Evolutionary conservation across 2,888 invertebrate species (phyloP).

Genomic region (Scaptomyza parva): DNA sequence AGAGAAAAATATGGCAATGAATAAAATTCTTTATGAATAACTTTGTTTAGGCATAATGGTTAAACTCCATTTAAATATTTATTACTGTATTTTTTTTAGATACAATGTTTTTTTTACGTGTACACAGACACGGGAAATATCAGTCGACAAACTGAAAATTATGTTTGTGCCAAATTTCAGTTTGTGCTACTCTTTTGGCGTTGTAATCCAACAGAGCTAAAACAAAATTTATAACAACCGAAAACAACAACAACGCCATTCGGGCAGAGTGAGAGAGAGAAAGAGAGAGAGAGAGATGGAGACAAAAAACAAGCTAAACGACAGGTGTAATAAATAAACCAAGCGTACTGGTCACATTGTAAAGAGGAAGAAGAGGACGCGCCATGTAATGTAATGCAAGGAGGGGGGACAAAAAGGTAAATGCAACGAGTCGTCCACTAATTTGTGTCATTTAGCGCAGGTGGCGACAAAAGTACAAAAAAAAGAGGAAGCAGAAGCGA

Average conservation of each 20-base stretch:
- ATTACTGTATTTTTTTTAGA: too few species aligned
- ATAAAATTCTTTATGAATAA: too few species aligned
- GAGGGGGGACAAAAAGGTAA: constrained; percentile 6
- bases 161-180: constrained; percentile 79
- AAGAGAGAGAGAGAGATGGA: constrained; percentile 34
- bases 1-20: neutral
- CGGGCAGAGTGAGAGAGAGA: too few species aligned
- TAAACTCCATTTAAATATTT: too few species aligned
- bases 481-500: constrained; percentile 13
- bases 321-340: constrained; percentile 80
- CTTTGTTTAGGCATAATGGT: too few species aligned
- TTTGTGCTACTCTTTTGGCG: constrained; percentile 49
- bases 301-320: constrained; percentile 63
- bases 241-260: constrained; percentile 27
- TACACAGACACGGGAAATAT: constrained; percentile 61
- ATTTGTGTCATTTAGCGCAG: constrained; percentile 78
- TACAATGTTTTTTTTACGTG: neutral
- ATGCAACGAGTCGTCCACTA: constrained; percentile 52
- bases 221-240: too few species aligned
- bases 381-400: constrained; percentile 30
- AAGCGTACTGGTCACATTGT: constrained; percentile 55
- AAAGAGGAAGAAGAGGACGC: constrained; percentile 34
- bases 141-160: constrained; percentile 79
- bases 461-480: constrained; percentile 66
- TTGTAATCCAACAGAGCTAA: constrained; percentile 52